phyloP scores from a whole-genome alignment of 2,113 vertebrate genomes.

The Nyctereutes procyonoides region DNA sequence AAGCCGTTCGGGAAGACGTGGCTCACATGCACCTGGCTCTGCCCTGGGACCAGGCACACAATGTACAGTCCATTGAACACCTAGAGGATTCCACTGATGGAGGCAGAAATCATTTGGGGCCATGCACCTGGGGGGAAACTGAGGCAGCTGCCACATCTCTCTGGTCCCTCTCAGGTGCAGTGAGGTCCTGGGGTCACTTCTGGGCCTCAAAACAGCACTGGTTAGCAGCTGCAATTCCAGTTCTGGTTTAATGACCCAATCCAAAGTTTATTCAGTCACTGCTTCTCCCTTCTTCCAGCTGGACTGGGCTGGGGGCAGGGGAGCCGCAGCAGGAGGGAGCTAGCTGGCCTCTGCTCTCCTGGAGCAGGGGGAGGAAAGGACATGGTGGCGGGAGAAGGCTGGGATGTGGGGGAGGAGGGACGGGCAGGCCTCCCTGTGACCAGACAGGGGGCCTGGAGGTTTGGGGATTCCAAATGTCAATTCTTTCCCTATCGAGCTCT shows the following conservation, averaged over 20 bases:
- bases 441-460: not conserved
- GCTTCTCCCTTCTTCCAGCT: not conserved
- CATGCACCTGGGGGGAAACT: not conserved
- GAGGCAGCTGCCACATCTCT: not conserved
- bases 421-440: not conserved
- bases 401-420: too few relatives aligned
- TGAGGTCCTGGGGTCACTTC: not conserved
- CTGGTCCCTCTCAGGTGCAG: not conserved
- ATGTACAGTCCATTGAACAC: rapidly evolving
- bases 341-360: not conserved
- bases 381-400: not conserved
- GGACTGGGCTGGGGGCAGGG: not conserved
- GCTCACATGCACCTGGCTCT: rapidly evolving
- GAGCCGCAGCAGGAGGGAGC: rapidly evolving
- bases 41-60: rapidly evolving
- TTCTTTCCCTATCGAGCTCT: not conserved
- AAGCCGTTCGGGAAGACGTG: not conserved
- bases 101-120: not conserved
- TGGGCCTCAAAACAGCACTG: not conserved
- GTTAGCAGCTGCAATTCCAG: not conserved
- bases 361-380: not conserved
- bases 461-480: too few relatives aligned
- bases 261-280: too few relatives aligned
- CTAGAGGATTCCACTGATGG: rapidly evolving
- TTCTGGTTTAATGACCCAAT: not conserved